Percentiles rank a stretch among this genome's conserved stretches.
Evolutionary conservation across 2,888 invertebrate genomes (phyloP).

Genomic region (Caenorhabditis angaria): DNA sequence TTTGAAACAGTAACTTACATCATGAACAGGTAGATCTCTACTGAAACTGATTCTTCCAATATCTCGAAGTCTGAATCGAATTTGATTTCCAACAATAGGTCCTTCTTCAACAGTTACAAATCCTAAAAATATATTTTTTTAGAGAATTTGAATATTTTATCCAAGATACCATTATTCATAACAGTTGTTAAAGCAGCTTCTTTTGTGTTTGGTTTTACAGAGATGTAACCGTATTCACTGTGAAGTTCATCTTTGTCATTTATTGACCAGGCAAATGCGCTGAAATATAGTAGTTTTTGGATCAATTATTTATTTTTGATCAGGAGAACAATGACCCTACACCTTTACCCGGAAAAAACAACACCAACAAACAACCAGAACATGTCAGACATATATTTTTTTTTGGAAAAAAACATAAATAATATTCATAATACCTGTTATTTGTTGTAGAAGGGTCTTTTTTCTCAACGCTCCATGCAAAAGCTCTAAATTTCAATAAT

Average conservation of each 20-base stretch:
- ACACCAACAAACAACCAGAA: conserved; percentile 6
- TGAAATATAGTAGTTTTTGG: conserved; percentile 15
- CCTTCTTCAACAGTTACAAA: conserved; percentile 72
- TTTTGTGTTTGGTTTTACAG: conserved; percentile 62
- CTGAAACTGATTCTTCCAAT: conserved; percentile 72
- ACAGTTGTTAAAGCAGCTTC: conserved; percentile 70
- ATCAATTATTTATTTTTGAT: background rate
- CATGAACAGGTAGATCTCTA: conserved; percentile 72
- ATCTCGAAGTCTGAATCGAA: conserved; percentile 67
- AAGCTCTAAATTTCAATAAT: conserved; percentile 34
- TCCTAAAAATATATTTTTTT: conserved; percentile 47
- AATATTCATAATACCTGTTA: conserved; percentile 31
- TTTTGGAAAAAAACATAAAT: conserved; percentile 2
- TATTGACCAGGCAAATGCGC: conserved; percentile 72
- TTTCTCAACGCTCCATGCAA: conserved; percentile 55
- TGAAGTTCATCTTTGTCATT: conserved; percentile 70
- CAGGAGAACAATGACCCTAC: background rate
- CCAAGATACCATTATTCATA: conserved; percentile 69
- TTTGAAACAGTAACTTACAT: conserved; percentile 52
- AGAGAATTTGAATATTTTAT: background rate
- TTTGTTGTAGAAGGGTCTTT: conserved; percentile 17
- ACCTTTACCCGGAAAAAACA: conserved; percentile 7
- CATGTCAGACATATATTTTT: no score
- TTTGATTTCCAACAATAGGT: conserved; percentile 54
- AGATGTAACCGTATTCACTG: conserved; percentile 71